Base-by-base conservation (phyloP, 2,797 vertebrate species). In the Apogon talboti region DNA sequence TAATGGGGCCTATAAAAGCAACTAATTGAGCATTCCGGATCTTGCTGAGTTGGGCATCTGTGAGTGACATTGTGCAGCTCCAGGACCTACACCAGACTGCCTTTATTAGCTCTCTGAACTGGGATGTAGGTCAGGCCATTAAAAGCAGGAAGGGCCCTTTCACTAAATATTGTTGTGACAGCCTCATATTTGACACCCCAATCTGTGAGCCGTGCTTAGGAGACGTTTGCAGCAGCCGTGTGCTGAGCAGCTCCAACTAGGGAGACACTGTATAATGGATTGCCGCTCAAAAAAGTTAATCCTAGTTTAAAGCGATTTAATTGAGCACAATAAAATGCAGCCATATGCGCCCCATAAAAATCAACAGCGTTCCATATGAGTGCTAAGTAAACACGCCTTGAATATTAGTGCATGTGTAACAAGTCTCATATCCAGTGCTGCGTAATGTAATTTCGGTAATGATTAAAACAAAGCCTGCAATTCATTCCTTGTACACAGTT, bases 11-110 rank as follows among this genome's bases (percentile, higher is more conserved):
- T 85, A 89, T 94, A 93, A 99, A 99, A 97, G 93, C 76, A 95
- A 94, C 96, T 96, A 94, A 94, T 94, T 97, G 95, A 95, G 95
- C 95, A 96, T 96, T 97, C 96, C 95, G 94, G 96, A 96, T 95
- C 94, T 96, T 94, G 95, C 95, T 95, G 95, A 96, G 94, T 95
- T 92, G 93, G 95, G 95, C 93, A 96, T 95, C 96, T 96, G 96
- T 93, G 94, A 94, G 93, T 98, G 96, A 99, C 96, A 98, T 95
- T 95, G 95, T 68, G 90, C 97, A 98, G 97, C 94, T 94, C 94
- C 94, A 88, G 92, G 95, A 96, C 97, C 96, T 96, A 92, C 95
- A 96, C 95, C 96, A 96, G 95, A 94, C 94, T 89, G 89, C 88
- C 89, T 96, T 96, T 97, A 98, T 93, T 93, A 94, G 94, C 94